These are phyloP conservation scores for Adelognathus sp. DNA, from an alignment of 2,888 invertebrate species.

Conservation along the genomic window DNA sequence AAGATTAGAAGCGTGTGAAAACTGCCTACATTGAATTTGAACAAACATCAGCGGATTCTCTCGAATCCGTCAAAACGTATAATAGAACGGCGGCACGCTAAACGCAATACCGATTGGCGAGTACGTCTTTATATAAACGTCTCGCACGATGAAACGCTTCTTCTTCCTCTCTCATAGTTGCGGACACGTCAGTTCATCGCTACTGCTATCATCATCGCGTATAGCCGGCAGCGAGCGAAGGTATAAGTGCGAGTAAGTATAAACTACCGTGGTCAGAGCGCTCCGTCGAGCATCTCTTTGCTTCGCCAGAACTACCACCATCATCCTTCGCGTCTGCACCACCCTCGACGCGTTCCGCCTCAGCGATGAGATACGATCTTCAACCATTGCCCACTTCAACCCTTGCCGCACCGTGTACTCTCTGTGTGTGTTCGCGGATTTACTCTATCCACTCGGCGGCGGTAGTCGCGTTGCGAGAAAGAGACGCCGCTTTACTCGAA, in stretches of 20 bases:
- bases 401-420: conserved; percentile 58
- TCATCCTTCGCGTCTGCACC: conserved; percentile 27
- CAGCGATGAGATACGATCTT: conserved; percentile 74
- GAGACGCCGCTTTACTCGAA: conserved; percentile 40
- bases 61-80: background rate
- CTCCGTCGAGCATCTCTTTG: conserved; percentile 68
- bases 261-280: conserved; percentile 70
- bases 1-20: background rate
- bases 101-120: conserved; percentile 40
- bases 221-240: conserved; percentile 70
- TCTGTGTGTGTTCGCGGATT: conserved; percentile 26
- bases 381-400: conserved; percentile 53
- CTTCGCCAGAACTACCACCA: conserved; percentile 36
- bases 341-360: conserved; percentile 64
- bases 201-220: conserved; percentile 73
- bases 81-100: conserved; percentile 22
- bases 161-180: conserved; percentile 45
- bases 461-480: conserved; percentile 24
- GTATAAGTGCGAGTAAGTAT: conserved; percentile 71
- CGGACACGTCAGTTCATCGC: conserved; percentile 69
- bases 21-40: background rate
- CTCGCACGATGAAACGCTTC: conserved; percentile 59
- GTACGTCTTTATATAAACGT: conserved; percentile 75
- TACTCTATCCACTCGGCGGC: conserved; percentile 43
- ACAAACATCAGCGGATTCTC: background rate